Evolutionary conservation across 2,113 vertebrate genomes (phyloP).

Genomic region (Ophthalmolycus amberensis): DNA sequence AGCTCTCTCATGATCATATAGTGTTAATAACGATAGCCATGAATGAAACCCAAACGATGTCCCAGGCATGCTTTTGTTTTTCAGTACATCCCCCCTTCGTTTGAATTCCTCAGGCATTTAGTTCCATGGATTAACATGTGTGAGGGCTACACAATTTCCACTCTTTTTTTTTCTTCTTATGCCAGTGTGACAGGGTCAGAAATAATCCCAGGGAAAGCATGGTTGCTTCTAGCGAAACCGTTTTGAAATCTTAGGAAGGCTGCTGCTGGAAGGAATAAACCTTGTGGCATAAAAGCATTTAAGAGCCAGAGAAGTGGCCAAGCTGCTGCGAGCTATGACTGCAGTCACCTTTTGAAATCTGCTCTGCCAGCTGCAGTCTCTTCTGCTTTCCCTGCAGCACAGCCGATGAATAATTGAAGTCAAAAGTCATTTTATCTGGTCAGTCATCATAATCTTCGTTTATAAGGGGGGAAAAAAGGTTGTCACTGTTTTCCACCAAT

Average conservation of each 20-base stretch:
- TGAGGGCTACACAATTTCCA: slow-evolving; percentile 16
- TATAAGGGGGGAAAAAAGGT: not conserved
- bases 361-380: slow-evolving; percentile 64
- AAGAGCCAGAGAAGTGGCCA: slow-evolving; percentile 60
- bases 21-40: slow-evolving; percentile 51
- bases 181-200: slow-evolving; percentile 26
- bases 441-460: not conserved
- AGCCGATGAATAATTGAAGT: slow-evolving; percentile 4
- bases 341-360: slow-evolving; percentile 71
- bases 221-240: not conserved
- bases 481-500: not conserved
- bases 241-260: not conserved
- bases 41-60: slow-evolving; percentile 39
- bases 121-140: slow-evolving; percentile 26
- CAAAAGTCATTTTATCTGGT: slow-evolving; percentile 22
- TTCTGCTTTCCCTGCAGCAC: slow-evolving; percentile 36
- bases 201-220: slow-evolving; percentile 25
- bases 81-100: slow-evolving; percentile 1
- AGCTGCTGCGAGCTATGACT: slow-evolving; percentile 62
- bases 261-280: slow-evolving; percentile 26
- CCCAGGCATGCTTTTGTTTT: slow-evolving; percentile 42
- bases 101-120: slow-evolving; percentile 33
- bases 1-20: slow-evolving; percentile 53
- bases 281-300: slow-evolving; percentile 25
- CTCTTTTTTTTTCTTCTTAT: not conserved